These are phyloP conservation scores for Acanthopleura granulata DNA, from an alignment of 2,888 invertebrate genomes.

Conservation along the genomic window DNA sequence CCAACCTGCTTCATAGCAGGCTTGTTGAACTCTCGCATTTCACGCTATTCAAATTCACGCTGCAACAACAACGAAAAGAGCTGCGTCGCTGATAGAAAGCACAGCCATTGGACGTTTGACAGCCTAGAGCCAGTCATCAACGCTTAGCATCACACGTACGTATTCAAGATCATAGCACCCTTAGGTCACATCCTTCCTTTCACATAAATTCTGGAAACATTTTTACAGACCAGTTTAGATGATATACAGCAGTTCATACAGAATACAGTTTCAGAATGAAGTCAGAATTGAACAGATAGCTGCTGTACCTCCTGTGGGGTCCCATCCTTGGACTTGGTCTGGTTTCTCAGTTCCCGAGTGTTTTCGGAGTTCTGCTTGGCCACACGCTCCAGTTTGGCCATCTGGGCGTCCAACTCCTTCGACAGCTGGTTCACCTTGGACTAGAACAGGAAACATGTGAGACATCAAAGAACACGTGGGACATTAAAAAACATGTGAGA, in stretches of 20 bases:
- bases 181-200: too few species aligned
- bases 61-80: conserved; percentile 33
- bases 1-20: conserved; percentile 56
- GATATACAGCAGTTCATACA: too few species aligned
- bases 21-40: conserved; percentile 66
- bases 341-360: conserved; percentile 56
- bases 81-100: too few species aligned
- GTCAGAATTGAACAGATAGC: too few species aligned
- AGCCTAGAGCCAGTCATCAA: not conserved
- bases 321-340: conserved; percentile 58
- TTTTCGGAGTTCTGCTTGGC: conserved; percentile 62
- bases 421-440: conserved; percentile 62
- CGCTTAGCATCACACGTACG: too few species aligned
- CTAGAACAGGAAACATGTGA: conserved; percentile 33
- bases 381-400: conserved; percentile 63
- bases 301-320: conserved; percentile 60
- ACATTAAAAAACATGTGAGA: too few species aligned
- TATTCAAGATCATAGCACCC: too few species aligned
- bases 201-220: too few species aligned
- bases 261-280: too few species aligned
- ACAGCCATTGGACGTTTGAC: too few species aligned
- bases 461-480: too few species aligned
- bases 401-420: conserved; percentile 65
- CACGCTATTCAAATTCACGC: conserved; percentile 64
- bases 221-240: too few species aligned